Evolutionary conservation across 2,888 invertebrate genomes (phyloP).

Genomic region (Troilus luridus): DNA sequence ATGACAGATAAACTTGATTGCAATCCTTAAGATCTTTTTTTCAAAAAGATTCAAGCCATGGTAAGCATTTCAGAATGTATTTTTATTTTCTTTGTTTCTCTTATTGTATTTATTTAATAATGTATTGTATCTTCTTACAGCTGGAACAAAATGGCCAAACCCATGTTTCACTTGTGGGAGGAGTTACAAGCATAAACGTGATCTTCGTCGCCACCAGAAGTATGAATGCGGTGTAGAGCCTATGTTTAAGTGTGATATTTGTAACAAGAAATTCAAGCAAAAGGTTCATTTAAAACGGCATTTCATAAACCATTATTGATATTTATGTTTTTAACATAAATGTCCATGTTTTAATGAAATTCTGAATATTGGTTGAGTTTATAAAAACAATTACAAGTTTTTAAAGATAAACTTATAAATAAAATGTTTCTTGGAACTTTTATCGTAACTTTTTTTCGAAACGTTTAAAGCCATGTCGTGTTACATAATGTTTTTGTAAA

Average conservation of each 20-base stretch:
- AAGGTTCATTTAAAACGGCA: conserved; percentile 62
- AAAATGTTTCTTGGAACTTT: neutral
- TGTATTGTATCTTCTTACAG: neutral
- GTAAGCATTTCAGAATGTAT: neutral
- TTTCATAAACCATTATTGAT: conserved; percentile 22
- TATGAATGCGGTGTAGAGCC: conserved; percentile 69
- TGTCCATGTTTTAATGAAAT: too few species aligned
- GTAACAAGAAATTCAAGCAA: conserved; percentile 64
- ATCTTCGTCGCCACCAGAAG: conserved; percentile 67
- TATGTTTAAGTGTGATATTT: conserved; percentile 69
- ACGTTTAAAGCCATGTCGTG: too few species aligned
- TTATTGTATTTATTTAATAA: neutral
- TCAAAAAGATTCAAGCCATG: too few species aligned
- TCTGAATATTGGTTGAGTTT: neutral
- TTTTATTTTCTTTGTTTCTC: neutral
- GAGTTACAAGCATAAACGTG: conserved; percentile 63
- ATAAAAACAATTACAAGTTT: too few species aligned
- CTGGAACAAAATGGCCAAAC: neutral
- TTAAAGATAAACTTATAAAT: neutral
- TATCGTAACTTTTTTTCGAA: too few species aligned
- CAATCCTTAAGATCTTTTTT: too few species aligned
- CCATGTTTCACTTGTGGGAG: conserved; percentile 61
- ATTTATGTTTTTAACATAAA: too few species aligned
- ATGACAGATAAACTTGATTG: too few species aligned
- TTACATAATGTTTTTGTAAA: neutral